Evolutionary conservation across 2,113 vertebrate species (phyloP), one percentile per base, ranked within the genome.

Genomic region (Anolis carolinensis): DNA sequence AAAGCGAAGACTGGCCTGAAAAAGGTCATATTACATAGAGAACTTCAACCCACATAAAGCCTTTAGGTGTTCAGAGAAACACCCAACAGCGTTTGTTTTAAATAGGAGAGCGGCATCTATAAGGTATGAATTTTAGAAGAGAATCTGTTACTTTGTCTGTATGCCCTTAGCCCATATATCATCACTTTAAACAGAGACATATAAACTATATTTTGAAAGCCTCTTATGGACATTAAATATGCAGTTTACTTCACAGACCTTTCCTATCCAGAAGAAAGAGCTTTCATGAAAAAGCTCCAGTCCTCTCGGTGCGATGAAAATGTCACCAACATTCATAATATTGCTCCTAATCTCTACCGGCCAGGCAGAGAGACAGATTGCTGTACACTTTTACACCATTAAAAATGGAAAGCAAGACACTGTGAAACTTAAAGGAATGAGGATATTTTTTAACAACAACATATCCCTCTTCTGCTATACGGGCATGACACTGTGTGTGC

Each of bases 371-470:
- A 0, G 50, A 34, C 68, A 7, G 74, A 71, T 50, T 23, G 75
- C 63, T 36, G 48, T 39, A 18, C 63, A 27, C 2, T 13, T 5
- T 68, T 81, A 36, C 2, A 44, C n/a, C 30, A 34, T 68, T 82
- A 81, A 14, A 55, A 84, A 76, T 55, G 3, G 10, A 48, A 67
- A 74, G 30, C 44, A 39, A 75, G 7, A 2, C 25, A 80, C 30
- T 23, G 70, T 5, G 30, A 14, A 34, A 21, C n/a, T 7, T 1
- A 0, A 0, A 70, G 25, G 4, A 77, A 0, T 0, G 4, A 5
- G 23, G 13, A 27, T 59, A 16, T 59, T 59, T 13, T 59, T 59
- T 13, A 7, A 1, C 32, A 88, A 74, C 34, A 36, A 74, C 74
- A 39, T 1, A 25, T 32, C 0, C 75, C 30, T 36, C 18, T 32